Evolutionary conservation across 2,797 vertebrate genomes (phyloP), one percentile per base, ranked within the genome.

Genomic region (Thamnophis elegans): DNA sequence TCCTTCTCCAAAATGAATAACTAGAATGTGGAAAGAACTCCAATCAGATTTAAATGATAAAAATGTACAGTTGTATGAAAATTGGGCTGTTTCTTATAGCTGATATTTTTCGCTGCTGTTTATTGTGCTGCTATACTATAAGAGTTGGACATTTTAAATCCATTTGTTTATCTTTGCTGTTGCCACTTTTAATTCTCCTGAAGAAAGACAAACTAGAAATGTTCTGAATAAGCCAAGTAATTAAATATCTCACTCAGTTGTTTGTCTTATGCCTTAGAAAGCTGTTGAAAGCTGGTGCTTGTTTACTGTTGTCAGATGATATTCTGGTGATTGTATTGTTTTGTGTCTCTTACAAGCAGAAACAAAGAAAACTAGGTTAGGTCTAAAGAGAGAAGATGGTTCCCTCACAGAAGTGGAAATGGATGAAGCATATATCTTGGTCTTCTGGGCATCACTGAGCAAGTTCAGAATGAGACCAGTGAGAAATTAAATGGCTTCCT

Each of bases 321-420:
- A 60, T 92, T 90, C 55, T 58, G 1, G 89, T 73, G 0, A 82
- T 4, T 0, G 2, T 89, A 92, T 88, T 53, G 88, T 53, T n/a
- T 18, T 3, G 12, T 11, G 62, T 91, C 3, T 2, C 18, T 92
- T 87, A 51, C 5, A 92, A 94, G 90, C 0, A 65, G 0, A 53
- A 32, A 91, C 78, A 36, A n/a, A 85, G 58, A 94, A 90, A 87
- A 11, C n/a, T 51, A 89, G 87, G 12, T 42, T 82, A 95, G 26
- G 0, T 62, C 60, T 93, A 89, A 88, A 91, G 89, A 89, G 12
- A 93, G 91, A 88, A 13, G 0, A 94, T 91, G 36, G 13, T 9
- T 82, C n/a, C 28, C 28, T 18, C 47, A 55, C 14, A 47, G 58
- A 89, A 85, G 51, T 47, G 26, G 16, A 47, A 89, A 58, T 87